phyloP scores from a whole-genome alignment of 2,797 vertebrate species.

The Acanthornis magna region DNA sequence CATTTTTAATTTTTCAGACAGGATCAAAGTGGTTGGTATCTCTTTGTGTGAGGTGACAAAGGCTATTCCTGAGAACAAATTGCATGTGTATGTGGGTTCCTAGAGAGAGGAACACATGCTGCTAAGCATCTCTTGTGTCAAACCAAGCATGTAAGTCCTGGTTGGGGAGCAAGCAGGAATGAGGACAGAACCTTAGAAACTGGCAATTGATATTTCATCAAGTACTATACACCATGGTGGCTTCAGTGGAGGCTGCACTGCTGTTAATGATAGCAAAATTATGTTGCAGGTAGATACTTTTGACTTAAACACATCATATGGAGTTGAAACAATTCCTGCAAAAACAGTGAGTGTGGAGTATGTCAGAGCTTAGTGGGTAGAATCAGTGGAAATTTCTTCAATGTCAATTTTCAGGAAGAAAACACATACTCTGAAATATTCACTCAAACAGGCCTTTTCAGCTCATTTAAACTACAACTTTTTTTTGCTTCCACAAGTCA shows the following conservation, averaged over 20 bases:
- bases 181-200: neutral
- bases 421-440: neutral
- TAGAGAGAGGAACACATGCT: neutral
- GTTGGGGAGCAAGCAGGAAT: neutral
- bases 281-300: neutral
- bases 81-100: neutral
- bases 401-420: conserved; percentile 30
- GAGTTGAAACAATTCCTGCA: neutral
- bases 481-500: neutral
- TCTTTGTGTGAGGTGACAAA: neutral
- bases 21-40: neutral
- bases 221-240: neutral
- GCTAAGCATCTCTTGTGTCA: neutral
- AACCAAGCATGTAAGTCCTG: neutral
- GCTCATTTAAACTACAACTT: conserved; percentile 3
- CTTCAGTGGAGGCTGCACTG: neutral
- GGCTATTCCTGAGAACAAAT: neutral
- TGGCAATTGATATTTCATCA: neutral
- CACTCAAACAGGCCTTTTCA: conserved; percentile 5
- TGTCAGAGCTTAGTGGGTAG: neutral
- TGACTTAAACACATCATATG: neutral
- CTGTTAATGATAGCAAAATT: neutral
- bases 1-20: neutral
- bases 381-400: neutral
- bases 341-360: neutral